Evolutionary conservation across 1,140 invertebrate genomes (phyloP).

Genomic region (Bombus pascuorum): DNA sequence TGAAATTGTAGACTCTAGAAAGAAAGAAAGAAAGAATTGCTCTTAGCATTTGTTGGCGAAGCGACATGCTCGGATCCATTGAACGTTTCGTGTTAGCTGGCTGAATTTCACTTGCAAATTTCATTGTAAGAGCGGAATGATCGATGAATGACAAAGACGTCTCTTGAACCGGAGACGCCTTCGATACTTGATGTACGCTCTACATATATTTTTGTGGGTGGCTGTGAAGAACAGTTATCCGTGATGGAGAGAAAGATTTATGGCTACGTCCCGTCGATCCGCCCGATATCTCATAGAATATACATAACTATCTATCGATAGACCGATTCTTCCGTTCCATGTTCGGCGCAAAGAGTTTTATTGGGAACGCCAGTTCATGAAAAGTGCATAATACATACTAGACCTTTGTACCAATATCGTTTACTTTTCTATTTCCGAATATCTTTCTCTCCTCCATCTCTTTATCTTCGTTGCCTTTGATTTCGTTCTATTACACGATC

Average conservation of each 20-base stretch:
- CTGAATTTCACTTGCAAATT: conserved; percentile 40
- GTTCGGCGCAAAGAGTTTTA: conserved; percentile 59
- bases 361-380: conserved; percentile 58
- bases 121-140: conserved; percentile 41
- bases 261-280: conserved; percentile 39
- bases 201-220: conserved; percentile 28
- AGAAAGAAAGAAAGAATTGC: not conserved
- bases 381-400: conserved; percentile 55
- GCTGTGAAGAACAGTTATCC: conserved; percentile 48
- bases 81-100: not conserved
- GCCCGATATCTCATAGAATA: conserved; percentile 38
- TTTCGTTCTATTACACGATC: not conserved
- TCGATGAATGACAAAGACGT: conserved; percentile 58
- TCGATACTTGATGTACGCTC: conserved; percentile 40
- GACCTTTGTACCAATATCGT: conserved; percentile 39
- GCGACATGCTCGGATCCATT: not conserved
- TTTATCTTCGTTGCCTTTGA: not conserved
- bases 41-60: not conserved
- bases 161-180: conserved; percentile 42
- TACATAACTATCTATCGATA: conserved; percentile 24
- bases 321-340: conserved; percentile 13
- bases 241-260: conserved; percentile 51
- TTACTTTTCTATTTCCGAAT: not conserved
- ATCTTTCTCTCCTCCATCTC: not conserved
- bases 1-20: not conserved